phyloP scores from a whole-genome alignment of 2,113 vertebrate species.

The Lonchura striata region DNA sequence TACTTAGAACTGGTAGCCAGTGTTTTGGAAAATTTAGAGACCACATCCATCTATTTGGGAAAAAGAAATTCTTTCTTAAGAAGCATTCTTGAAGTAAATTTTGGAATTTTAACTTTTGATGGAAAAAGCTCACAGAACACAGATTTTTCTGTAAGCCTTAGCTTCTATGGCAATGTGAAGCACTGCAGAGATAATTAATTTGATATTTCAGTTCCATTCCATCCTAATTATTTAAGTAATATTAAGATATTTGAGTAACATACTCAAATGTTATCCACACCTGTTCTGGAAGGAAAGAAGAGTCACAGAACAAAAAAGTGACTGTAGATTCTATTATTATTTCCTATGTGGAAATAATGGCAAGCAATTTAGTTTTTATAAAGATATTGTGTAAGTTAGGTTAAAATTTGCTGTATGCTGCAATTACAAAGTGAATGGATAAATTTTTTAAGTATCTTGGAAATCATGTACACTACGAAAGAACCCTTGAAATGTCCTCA shows the following conservation, averaged over 20 bases:
- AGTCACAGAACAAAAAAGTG: too few relatives aligned
- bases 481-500: neutral
- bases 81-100: neutral
- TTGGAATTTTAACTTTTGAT: neutral
- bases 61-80: neutral
- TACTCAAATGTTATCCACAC: neutral
- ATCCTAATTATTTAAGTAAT: neutral
- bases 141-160: neutral
- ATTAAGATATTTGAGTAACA: neutral
- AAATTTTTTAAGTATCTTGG: neutral
- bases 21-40: neutral
- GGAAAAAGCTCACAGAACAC: neutral
- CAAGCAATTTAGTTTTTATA: neutral
- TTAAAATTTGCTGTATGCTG: neutral
- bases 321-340: neutral
- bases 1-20: neutral
- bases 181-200: neutral
- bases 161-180: fast-evolving
- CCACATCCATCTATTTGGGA: neutral
- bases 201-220: neutral
- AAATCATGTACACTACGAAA: neutral
- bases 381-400: neutral
- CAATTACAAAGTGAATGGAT: neutral
- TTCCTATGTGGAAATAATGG: neutral
- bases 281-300: neutral